Base-by-base conservation (phyloP, 2,113 vertebrate genomes). In the Festucalex cinctus region DNA sequence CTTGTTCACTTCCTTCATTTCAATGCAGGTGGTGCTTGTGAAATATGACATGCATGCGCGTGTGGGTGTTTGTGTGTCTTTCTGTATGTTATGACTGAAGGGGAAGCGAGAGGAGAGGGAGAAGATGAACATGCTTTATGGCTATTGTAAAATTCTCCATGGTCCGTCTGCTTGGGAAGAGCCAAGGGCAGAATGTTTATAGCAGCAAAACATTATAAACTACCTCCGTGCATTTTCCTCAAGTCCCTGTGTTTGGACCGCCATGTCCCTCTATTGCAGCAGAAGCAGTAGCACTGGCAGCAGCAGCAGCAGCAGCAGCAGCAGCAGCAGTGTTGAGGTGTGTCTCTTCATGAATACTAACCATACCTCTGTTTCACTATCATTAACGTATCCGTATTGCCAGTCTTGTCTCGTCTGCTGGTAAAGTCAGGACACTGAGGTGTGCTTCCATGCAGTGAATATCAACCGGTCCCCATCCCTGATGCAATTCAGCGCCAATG, bases 181-280 rank as follows among this genome's bases (percentile, higher is more conserved):
- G 88, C 89, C 89, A 92, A 92, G 91, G 92, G 90, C 91, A 91
- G 84, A 79, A 82, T 91, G 88, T 92, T 93, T 93, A 91, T 88
- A 73, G 81, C 81, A 77, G 74, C 80, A 86, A 89, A 90, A 91
- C 87, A 89, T 89, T 88, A 91, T 91, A 91, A 92, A 92, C 72
- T 86, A 91, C 85, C 82, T 78, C 74, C 82, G 82, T 85, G 83
- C 83, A 72, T 87, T 89, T 89, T 85, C 86, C 85, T 85, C 84
- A 84, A 86, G 83, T 76, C 88, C 84, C 87, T 85, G 73, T 82
- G 84, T 87, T 89, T 88, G 88, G 77, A 78, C 77, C 82, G 85
- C 78, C 79, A 75, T 84, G 80, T 85, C 86, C 81, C 73, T 63
- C 53, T 28, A 24, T 74, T 60, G 78, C 70, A 57, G 81, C 76